Base-by-base conservation (phyloP, 2,888 invertebrate species). In the Mayetiola destructor region DNA sequence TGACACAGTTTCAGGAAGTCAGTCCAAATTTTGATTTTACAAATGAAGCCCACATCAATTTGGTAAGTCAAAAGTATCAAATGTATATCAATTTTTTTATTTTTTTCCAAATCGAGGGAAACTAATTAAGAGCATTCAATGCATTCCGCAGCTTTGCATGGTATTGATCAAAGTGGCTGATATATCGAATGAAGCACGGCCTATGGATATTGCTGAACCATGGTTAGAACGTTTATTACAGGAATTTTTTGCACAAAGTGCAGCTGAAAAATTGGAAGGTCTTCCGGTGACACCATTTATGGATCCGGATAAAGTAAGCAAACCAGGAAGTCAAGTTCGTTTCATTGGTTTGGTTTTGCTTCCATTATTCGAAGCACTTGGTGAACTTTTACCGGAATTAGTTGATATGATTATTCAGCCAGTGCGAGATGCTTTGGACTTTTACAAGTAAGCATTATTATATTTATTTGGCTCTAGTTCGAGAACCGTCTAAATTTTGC, bases 271-370 rank as follows among this genome's bases (percentile, higher is more conserved):
- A 67, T 75, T 84, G 29, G 86, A 87, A 69, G 88, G 88, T 10
- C 74, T 88, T 61, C 88, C 88, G 4, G 86, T 88, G 29, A 87
- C 88, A 27, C 87, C 88, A 0, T 88, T 88, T 68, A 88, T 88
- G 88, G 88, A 88, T 70, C 78, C 87, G 32, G 87, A 88, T 62
- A 88, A 87, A 72, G 85, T 88, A 57, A 86, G 86, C 59, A 88
- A 86, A 68, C 84, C 86, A 3, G 85, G 86, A 18, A 87, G 88
- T 1, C 88, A 88, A 69, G 85, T 85, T 67, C 85, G 85, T 57
- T 88, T 88, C 72, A 88, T 88, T 68, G 86, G 87, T 52, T 77
- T 85, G 65, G 87, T 88, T 42, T 75, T 88, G 53, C 73, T 88
- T 64, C 88, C 88, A 16, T 75, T 88, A 40, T 88, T 88, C 68